These are phyloP conservation scores for Mormyrops attenuatus DNA, from an alignment of 2,797 vertebrate species.

Conservation along the genomic window DNA sequence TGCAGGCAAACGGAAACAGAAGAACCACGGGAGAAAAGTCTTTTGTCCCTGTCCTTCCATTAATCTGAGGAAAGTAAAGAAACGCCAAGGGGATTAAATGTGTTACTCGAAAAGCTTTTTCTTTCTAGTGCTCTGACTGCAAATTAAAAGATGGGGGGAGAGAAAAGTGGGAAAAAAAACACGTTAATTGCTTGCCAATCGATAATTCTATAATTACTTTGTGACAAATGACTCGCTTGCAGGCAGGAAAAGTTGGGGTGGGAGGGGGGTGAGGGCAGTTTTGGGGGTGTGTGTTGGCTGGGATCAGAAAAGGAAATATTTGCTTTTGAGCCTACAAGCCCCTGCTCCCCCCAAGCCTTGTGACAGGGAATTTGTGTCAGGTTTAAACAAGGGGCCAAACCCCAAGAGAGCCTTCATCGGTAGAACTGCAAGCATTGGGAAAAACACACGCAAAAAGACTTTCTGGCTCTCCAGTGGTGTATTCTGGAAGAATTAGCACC, in stretches of 20 bases:
- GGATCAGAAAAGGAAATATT: slow-evolving; percentile 72
- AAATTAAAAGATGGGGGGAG: slow-evolving; percentile 64
- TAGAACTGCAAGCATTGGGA: background rate
- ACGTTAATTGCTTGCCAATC: slow-evolving; percentile 76
- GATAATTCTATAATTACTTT: slow-evolving; percentile 81
- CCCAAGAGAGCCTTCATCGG: slow-evolving; percentile 19
- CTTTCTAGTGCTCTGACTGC: slow-evolving; percentile 50
- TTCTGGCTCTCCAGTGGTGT: slow-evolving; percentile 25
- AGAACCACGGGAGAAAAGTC: slow-evolving; percentile 20
- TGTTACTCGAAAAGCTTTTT: slow-evolving; percentile 54
- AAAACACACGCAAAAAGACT: background rate
- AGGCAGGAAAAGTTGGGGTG: slow-evolving; percentile 32
- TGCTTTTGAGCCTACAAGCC: slow-evolving; percentile 69
- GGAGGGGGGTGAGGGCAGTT: slow-evolving; percentile 8
- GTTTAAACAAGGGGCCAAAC: slow-evolving; percentile 51
- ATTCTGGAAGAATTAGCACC: background rate
- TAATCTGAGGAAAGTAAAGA: slow-evolving; percentile 65
- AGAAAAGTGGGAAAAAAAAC: slow-evolving; percentile 49
- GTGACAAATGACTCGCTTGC: slow-evolving; percentile 72
- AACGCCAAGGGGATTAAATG: slow-evolving; percentile 67
- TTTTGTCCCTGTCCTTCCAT: slow-evolving; percentile 63
- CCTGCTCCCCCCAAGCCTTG: slow-evolving; percentile 42
- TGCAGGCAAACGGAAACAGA: slow-evolving; percentile 37
- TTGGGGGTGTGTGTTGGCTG: slow-evolving; percentile 46
- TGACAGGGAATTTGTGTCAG: slow-evolving; percentile 67